phyloP scores from a whole-genome alignment of 2,113 vertebrate species.

The Tapirus terrestris region DNA sequence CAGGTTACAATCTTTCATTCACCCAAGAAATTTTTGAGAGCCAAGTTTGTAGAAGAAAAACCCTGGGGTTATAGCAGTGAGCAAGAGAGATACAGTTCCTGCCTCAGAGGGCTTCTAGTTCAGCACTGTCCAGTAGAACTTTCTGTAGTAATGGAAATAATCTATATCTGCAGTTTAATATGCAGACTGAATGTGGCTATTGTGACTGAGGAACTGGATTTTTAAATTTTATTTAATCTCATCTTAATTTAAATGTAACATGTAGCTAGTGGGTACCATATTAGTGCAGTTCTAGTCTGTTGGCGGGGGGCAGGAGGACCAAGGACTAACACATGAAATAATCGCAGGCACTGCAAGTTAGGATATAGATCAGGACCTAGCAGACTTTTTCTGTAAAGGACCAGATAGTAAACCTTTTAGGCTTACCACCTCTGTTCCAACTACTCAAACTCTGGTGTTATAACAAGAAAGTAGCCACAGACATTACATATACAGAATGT shows the following conservation, averaged over 20 bases:
- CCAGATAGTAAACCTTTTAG: not conserved
- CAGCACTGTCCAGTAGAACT: not conserved
- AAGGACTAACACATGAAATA: not conserved
- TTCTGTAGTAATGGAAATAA: not conserved
- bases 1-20: not conserved
- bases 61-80: not conserved
- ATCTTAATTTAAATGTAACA: not conserved
- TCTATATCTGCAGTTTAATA: not conserved
- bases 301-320: not conserved
- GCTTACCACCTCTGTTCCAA: not conserved
- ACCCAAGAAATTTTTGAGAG: not conserved
- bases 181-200: not conserved
- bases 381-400: not conserved
- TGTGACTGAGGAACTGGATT: not conserved
- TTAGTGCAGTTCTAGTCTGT: not conserved
- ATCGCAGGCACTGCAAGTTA: fast-evolving
- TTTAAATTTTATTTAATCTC: not conserved
- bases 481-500: fast-evolving
- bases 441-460: too few species aligned
- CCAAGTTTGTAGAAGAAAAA: not conserved
- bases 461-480: not conserved
- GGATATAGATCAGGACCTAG: not conserved
- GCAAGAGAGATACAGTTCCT: not conserved
- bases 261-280: not conserved
- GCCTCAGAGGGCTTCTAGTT: not conserved